A percentile compares a stretch with the other conserved stretches of the same genome.
These are phyloP conservation scores for Clistopyga incitator DNA, from an alignment of 2,888 invertebrate genomes.

Conservation along the genomic window DNA sequence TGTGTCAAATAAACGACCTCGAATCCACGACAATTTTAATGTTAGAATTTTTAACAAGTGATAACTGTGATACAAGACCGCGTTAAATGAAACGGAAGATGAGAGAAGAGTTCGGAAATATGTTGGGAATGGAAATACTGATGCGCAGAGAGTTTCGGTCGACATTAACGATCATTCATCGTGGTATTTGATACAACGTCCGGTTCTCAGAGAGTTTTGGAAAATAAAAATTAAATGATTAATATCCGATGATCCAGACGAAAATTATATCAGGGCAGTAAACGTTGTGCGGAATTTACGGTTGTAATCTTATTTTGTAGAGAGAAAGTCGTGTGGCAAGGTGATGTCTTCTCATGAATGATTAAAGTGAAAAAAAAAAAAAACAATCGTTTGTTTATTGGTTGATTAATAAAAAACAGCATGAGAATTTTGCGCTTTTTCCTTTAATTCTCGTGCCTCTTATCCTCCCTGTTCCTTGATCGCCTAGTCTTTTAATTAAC, in stretches of 20 bases:
- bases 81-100: slow-evolving; percentile 62
- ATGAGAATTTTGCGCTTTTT: slow-evolving; percentile 47
- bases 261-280: slow-evolving; percentile 24
- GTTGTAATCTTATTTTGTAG: slow-evolving; percentile 61
- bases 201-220: neutral
- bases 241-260: slow-evolving; percentile 21
- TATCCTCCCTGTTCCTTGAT: neutral
- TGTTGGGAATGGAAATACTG: slow-evolving; percentile 7
- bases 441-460: neutral
- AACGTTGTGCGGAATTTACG: slow-evolving; percentile 34
- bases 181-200: slow-evolving; percentile 9
- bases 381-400: slow-evolving; percentile 61
- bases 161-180: slow-evolving; percentile 15
- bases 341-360: slow-evolving; percentile 60
- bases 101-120: slow-evolving; percentile 44
- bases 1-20: slow-evolving; percentile 65
- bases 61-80: slow-evolving; percentile 78
- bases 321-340: slow-evolving; percentile 55
- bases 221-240: slow-evolving; percentile 28
- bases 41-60: slow-evolving; percentile 74
- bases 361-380: slow-evolving; percentile 9
- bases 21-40: slow-evolving; percentile 68
- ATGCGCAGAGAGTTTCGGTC: slow-evolving; percentile 19
- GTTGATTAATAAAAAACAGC: slow-evolving; percentile 68
- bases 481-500: neutral